Base-by-base conservation (phyloP, 2,888 invertebrate species). In the Anthrax anthrax region DNA sequence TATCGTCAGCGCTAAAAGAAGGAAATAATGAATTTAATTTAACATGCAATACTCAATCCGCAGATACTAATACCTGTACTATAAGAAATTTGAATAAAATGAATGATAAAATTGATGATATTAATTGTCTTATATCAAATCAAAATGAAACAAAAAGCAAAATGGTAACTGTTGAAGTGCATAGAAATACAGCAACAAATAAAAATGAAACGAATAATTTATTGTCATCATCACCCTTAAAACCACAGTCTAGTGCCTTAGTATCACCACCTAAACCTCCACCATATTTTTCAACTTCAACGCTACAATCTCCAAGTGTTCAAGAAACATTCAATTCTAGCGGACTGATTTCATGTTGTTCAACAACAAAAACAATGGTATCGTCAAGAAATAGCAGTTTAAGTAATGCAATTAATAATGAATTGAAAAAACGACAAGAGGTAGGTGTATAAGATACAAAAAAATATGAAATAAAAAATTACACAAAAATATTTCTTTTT, bases 151-250 rank as follows among this genome's bases (percentile, higher is more conserved):
- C 69, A 50, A 82, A 83, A n/a, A n/a, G n/a, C n/a, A n/a, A n/a
- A 64, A 80, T 80, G 18, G 78, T 84, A 47, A 77, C 81, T 19
- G 84, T 84, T 10, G 84, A 85, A 64, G 83, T 84, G n/a, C 84
- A 84, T 61, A 72, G 75, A 55, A 72, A 68, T 55, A 67, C 70
- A 44, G 39, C 52, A 34, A 37, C 34, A 19, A 39, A 43, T n/a
- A n/a, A n/a, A n/a, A n/a, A n/a, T 18, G 44, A 51, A 47, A 5
- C 39, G 29, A 45, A 48, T n/a, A 37, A 27, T 29, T 47, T 18
- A 8, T 18, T 50, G 52, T 47, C 50, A 54, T 29, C 58, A 36
- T 44, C 47, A 29, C 52, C 52, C 9, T 50, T 49, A 12, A 44
- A 43, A 29, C 50, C 50, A n/a, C n/a, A n/a, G n/a, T n/a, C n/a